A percentile compares a stretch with the other conserved stretches of the same genome.
Evolutionary conservation across 2,797 vertebrate species (phyloP).

Genomic region (Podarcis siculus): DNA sequence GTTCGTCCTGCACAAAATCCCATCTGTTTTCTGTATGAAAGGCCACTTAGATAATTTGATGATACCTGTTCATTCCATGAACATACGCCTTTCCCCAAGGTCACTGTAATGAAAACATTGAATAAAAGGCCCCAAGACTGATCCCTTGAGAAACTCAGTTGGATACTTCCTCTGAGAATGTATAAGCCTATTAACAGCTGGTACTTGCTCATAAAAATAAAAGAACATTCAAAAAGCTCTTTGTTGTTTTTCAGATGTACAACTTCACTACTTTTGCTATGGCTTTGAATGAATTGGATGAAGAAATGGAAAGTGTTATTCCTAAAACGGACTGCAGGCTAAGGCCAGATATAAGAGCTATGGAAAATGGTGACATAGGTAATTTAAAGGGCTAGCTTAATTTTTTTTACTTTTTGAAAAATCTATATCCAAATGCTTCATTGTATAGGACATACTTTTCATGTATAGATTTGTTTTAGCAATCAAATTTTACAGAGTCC

Average conservation of each 20-base stretch:
- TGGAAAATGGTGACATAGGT: slow-evolving; percentile 99
- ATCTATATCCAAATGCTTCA: background rate
- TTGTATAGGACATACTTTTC: background rate
- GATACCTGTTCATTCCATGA: background rate
- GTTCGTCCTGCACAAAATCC: background rate
- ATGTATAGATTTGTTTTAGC: background rate
- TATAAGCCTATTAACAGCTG: background rate
- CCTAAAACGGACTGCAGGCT: slow-evolving; percentile 93
- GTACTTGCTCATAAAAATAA: background rate
- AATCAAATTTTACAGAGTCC: background rate
- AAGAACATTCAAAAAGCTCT: background rate
- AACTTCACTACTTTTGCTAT: slow-evolving; percentile 97
- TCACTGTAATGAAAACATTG: background rate
- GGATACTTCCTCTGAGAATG: slow-evolving; percentile 1
- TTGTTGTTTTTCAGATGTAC: slow-evolving; percentile 87
- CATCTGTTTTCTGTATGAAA: background rate
- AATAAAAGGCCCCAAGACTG: background rate
- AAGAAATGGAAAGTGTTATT: slow-evolving; percentile 89
- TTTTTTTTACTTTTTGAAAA: background rate
- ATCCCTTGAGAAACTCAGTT: background rate
- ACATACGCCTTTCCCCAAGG: background rate
- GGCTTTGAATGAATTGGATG: slow-evolving; percentile 93
- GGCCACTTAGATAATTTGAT: background rate
- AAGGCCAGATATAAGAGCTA: slow-evolving; percentile 93
- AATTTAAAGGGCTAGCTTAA: slow-evolving; percentile 30